phyloP scores from a whole-genome alignment of 2,113 vertebrate species.

The Regulus satrapa region DNA sequence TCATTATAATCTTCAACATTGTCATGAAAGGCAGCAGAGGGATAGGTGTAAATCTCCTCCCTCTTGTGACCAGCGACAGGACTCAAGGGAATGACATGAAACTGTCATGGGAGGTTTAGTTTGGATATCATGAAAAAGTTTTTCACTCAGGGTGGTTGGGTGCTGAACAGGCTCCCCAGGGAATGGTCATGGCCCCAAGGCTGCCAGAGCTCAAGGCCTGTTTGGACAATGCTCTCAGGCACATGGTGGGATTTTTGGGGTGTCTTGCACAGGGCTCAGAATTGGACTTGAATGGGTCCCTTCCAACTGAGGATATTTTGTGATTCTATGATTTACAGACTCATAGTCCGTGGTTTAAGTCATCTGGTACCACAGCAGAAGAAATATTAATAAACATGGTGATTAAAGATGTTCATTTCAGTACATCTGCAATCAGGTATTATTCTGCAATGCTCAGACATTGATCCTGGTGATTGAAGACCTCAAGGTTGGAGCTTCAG shows the following conservation, averaged over 20 bases:
- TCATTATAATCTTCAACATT: not conserved
- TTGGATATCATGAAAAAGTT: not conserved
- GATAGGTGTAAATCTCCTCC: not conserved
- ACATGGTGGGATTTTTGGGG: not conserved
- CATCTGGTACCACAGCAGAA: not conserved
- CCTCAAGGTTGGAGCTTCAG: not conserved
- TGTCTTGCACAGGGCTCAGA: not conserved
- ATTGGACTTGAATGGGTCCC: not conserved
- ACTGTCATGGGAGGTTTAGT: not conserved
- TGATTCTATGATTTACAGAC: not conserved
- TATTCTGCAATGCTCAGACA: fast-evolving
- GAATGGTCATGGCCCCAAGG: not conserved
- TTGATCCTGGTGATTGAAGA: not conserved
- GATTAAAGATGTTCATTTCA: not conserved
- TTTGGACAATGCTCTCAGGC: not conserved
- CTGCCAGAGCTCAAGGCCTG: not conserved
- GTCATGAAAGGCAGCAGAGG: fast-evolving
- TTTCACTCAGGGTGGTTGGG: not conserved
- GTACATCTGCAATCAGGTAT: not conserved
- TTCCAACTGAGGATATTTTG: not conserved
- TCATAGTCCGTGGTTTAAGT: not conserved
- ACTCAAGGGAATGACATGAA: not conserved
- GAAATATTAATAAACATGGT: not conserved
- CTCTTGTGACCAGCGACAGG: not conserved
- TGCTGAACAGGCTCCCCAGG: not conserved